Evolutionary conservation across 2,888 invertebrate genomes (phyloP).

Genomic region (Baronia brevicornis): DNA sequence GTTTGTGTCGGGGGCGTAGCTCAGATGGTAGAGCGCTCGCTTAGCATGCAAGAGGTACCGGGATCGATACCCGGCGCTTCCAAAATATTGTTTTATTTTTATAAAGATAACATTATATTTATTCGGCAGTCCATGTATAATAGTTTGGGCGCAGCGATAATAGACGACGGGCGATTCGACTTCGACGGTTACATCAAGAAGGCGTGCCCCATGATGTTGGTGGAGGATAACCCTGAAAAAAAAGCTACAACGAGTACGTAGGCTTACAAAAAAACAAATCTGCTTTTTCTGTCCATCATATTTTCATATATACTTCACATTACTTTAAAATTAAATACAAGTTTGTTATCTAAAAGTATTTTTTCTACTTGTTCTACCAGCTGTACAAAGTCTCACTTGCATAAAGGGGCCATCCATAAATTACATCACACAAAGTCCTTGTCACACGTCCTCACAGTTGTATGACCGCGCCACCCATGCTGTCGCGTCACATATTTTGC

Average conservation of each 20-base stretch:
- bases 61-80: constrained; percentile 76
- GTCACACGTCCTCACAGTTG: too few relatives aligned
- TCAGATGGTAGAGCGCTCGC: constrained; percentile 76
- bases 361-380: too few relatives aligned
- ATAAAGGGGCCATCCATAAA: too few relatives aligned
- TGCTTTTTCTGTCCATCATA: not conserved
- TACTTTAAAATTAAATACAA: too few relatives aligned
- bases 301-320: not conserved
- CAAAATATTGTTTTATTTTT: constrained; percentile 25
- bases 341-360: too few relatives aligned
- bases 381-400: too few relatives aligned
- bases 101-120: not conserved
- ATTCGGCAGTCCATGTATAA: constrained; percentile 82
- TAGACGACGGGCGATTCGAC: constrained; percentile 79
- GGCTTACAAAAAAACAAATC: not conserved
- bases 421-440: too few relatives aligned
- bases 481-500: too few relatives aligned
- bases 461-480: too few relatives aligned
- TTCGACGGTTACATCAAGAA: constrained; percentile 90
- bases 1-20: constrained; percentile 74
- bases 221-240: constrained; percentile 78
- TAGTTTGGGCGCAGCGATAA: constrained; percentile 87
- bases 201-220: constrained; percentile 79
- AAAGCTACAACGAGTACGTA: constrained; percentile 77
- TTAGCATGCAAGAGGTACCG: constrained; percentile 75